These are phyloP conservation scores for Cebidichthys violaceus DNA, from an alignment of 2,113 vertebrate species.

Conservation along the genomic window DNA sequence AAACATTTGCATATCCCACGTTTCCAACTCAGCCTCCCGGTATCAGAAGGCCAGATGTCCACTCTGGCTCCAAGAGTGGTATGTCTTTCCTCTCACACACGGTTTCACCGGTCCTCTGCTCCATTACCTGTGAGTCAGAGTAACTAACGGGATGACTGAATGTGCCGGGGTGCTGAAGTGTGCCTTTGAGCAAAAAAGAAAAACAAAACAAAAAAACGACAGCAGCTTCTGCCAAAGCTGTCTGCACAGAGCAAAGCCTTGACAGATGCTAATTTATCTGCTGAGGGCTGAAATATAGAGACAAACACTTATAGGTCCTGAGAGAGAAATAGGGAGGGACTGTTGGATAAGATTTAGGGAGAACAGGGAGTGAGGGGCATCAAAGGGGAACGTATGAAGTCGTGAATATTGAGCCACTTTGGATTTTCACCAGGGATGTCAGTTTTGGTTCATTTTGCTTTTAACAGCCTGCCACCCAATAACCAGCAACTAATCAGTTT, in stretches of 20 bases:
- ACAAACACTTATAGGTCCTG: constrained; percentile 39
- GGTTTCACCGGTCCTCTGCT: constrained; percentile 55
- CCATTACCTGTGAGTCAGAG: constrained; percentile 66
- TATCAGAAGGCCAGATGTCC: constrained; percentile 63
- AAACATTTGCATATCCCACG: constrained; percentile 54
- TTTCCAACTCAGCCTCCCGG: constrained; percentile 30
- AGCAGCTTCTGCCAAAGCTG: constrained; percentile 56
- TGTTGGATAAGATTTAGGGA: constrained; percentile 46
- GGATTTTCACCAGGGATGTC: background rate
- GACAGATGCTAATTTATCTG: constrained; percentile 72
- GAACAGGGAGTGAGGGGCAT: constrained; percentile 19
- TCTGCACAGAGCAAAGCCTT: constrained; percentile 39
- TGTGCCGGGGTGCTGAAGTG: constrained; percentile 63
- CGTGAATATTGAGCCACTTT: background rate
- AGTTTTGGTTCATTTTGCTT: background rate
- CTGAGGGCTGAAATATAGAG: constrained; percentile 67
- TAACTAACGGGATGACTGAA: constrained; percentile 67
- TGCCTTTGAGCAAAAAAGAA: constrained; percentile 45
- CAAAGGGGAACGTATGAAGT: constrained; percentile 10
- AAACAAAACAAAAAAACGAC: constrained; percentile 2
- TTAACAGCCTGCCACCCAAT: background rate
- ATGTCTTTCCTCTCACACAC: constrained; percentile 39
- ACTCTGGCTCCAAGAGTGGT: constrained; percentile 42
- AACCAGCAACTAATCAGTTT: no score
- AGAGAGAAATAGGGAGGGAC: constrained; percentile 30